These are phyloP conservation scores for Mus caroli DNA, from an alignment of 2,797 vertebrate genomes.

Conservation along the genomic window DNA sequence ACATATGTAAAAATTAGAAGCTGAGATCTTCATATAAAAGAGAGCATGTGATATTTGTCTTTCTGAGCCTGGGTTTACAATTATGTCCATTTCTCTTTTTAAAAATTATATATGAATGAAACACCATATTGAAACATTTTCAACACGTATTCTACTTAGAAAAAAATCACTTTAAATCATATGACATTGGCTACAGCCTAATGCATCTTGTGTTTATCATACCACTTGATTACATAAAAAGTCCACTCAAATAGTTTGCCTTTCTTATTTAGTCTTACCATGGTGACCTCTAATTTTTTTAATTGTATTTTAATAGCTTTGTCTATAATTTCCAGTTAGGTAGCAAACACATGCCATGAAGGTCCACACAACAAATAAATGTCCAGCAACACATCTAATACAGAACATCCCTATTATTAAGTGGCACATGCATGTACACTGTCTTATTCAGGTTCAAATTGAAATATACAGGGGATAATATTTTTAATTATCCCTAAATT, in stretches of 20 bases:
- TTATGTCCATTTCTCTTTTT: not conserved
- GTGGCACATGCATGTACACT: not conserved
- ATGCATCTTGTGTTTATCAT: not conserved
- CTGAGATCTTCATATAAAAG: too few relatives aligned
- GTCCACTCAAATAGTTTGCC: not conserved
- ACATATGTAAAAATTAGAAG: not conserved
- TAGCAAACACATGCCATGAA: not conserved
- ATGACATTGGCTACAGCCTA: too few relatives aligned
- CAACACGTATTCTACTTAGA: not conserved
- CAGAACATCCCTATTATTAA: not conserved
- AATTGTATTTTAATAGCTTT: not conserved
- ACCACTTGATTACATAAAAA: not conserved
- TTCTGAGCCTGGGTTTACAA: not conserved
- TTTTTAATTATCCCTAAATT: not conserved
- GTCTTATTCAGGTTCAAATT: conserved; percentile 25
- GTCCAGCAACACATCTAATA: not conserved
- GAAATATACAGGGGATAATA: not conserved
- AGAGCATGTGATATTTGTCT: not conserved
- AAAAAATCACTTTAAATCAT: not conserved
- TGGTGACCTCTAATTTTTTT: not conserved
- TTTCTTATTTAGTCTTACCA: not conserved
- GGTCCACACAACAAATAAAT: not conserved
- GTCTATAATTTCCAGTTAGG: not conserved
- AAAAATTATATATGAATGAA: not conserved
- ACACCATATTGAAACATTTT: not conserved